phyloP scores from a whole-genome alignment of 2,113 vertebrate species.

The Serilophus lunatus region DNA sequence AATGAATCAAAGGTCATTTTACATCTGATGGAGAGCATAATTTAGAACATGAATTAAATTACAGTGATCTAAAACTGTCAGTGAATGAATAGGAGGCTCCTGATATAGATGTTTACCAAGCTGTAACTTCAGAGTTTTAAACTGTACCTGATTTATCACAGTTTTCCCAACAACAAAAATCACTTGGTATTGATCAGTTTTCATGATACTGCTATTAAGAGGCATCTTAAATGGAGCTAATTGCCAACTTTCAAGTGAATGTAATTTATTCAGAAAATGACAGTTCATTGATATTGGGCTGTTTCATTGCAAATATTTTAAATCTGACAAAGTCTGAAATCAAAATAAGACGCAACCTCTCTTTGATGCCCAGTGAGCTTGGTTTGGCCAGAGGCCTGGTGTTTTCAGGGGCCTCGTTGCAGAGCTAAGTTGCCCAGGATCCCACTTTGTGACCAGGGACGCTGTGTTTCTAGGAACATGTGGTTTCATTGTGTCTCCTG shows the following conservation, averaged over 20 bases:
- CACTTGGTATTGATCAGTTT: neutral
- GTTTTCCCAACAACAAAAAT: accelerated
- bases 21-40: neutral
- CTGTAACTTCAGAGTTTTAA: neutral
- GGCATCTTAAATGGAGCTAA: neutral
- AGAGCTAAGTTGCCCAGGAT: neutral
- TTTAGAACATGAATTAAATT: neutral
- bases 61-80: neutral
- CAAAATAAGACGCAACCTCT: neutral
- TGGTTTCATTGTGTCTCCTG: neutral
- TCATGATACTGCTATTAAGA: neutral
- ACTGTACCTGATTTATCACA: neutral
- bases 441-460: neutral
- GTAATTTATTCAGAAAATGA: neutral
- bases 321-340: neutral
- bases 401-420: accelerated
- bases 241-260: neutral
- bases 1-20: constrained; percentile 15
- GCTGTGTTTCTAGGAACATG: neutral
- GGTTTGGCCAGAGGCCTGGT: neutral
- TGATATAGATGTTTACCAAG: neutral
- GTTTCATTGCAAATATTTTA: neutral
- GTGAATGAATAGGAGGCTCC: neutral
- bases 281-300: neutral
- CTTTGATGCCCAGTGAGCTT: neutral